A percentile compares a stretch with the other conserved stretches of the same genome.
These are phyloP conservation scores for Anhinga rufa DNA, from an alignment of 2,113 vertebrate genomes.

Conservation along the genomic window DNA sequence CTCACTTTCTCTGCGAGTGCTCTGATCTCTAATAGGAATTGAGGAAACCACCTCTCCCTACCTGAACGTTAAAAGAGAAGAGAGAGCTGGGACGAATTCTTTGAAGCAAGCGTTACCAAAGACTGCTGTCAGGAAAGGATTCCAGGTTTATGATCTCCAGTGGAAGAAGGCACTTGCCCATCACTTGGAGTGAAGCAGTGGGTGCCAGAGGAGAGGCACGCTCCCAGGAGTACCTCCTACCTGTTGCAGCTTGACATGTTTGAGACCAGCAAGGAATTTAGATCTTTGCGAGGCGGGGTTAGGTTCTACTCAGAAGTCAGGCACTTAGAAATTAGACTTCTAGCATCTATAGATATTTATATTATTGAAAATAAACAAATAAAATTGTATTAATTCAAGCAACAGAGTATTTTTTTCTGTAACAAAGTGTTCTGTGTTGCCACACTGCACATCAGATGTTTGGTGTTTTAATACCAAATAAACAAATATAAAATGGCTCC, in stretches of 20 bases:
- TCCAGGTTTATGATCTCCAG: neutral
- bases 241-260: neutral
- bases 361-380: neutral
- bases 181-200: neutral
- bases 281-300: rapidly evolving
- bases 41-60: neutral
- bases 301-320: neutral
- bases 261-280: neutral
- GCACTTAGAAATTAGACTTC: neutral
- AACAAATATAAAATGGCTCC: neutral
- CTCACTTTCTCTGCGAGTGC: neutral
- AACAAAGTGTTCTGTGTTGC: neutral
- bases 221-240: neutral
- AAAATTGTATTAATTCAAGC: neutral
- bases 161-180: neutral
- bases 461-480: neutral
- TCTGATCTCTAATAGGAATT: conserved; percentile 12
- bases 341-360: neutral
- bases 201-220: neutral
- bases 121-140: neutral
- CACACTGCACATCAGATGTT: neutral
- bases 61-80: neutral
- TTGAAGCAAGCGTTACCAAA: conserved; percentile 10
- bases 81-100: neutral
- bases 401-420: neutral